phyloP scores from a whole-genome alignment of 2,797 vertebrate genomes.

The Leuciscus waleckii region DNA sequence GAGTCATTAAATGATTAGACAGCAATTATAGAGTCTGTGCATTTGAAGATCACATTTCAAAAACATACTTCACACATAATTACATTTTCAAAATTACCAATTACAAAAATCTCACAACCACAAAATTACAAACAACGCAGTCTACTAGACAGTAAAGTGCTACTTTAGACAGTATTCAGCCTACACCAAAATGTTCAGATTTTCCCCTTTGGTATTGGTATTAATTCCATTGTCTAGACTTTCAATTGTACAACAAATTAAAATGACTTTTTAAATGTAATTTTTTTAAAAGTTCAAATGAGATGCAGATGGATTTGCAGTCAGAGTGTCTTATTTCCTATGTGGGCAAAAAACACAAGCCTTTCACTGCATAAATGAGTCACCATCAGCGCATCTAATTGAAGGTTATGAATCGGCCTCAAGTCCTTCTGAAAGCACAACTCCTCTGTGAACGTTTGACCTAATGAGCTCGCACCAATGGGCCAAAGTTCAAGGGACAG shows the following conservation, averaged over 20 bases:
- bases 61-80: background rate
- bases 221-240: conserved; percentile 31
- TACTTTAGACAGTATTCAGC: background rate
- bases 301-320: conserved; percentile 15
- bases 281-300: conserved; percentile 2
- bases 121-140: background rate
- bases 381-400: conserved; percentile 7
- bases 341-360: conserved; percentile 1
- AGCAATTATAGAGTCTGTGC: conserved; percentile 2
- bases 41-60: conserved; percentile 33
- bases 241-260: conserved; percentile 13
- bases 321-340: conserved; percentile 9
- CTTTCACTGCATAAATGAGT: background rate
- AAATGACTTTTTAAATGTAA: background rate
- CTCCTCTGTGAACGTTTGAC: conserved; percentile 60
- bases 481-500: conserved; percentile 61
- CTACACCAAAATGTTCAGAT: background rate
- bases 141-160: background rate
- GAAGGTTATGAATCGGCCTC: conserved; percentile 22
- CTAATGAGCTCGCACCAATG: conserved; percentile 58
- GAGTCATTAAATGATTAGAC: conserved; percentile 1
- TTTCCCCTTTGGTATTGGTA: conserved; percentile 7
- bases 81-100: background rate
- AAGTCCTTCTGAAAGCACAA: conserved; percentile 3
- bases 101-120: background rate